Evolutionary conservation across 2,888 invertebrate species (phyloP), one percentile per base, ranked within the genome.

Genomic region (Timandra comae): DNA sequence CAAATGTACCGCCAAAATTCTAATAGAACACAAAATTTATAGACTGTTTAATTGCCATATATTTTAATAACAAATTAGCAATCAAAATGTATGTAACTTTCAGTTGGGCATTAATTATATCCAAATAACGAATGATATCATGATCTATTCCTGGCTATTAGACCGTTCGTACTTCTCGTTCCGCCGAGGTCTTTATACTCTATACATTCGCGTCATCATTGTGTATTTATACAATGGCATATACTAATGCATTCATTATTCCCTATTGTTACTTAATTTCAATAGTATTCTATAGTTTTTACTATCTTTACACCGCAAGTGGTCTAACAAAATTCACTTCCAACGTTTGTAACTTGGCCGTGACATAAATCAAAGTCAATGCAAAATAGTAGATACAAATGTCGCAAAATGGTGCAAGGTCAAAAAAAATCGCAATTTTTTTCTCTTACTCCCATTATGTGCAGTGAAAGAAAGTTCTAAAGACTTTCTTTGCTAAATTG

Each of bases 321-420:
- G 80, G 79, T 78, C 67, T 9, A 3, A 24, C 24, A 11, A 24
- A 11, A 8, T 7, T 22, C 7, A 9, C 8, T 9, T 22, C 22
- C 3, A 22, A 8, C 8, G 8, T 22, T 22, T 22, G 22, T 22
- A n/a, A 16, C 16, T 16, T 5, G 16, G 3, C 16, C 24, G 56
- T 52, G 41, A 52, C 49, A 79, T 82, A 82, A 84, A 84, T 85
- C 79, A 84, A 59, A 39, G 59, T 62, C 62, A 3, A 67, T 71
- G 76, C 73, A 69, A 79, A 63, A 69, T 52, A n/a, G n/a, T n/a
- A n/a, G n/a, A n/a, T 61, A 69, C 76, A 76, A 81, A 80, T 75
- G 78, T 77, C 72, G 70, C 75, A 67, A 80, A 73, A 68, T 54
- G 54, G 43, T 41, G 45, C 75, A 78, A 79, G 77, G 78, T 78